These are phyloP conservation scores for Megalurothrips usitatus DNA, from an alignment of 2,888 invertebrate species.

Conservation along the genomic window DNA sequence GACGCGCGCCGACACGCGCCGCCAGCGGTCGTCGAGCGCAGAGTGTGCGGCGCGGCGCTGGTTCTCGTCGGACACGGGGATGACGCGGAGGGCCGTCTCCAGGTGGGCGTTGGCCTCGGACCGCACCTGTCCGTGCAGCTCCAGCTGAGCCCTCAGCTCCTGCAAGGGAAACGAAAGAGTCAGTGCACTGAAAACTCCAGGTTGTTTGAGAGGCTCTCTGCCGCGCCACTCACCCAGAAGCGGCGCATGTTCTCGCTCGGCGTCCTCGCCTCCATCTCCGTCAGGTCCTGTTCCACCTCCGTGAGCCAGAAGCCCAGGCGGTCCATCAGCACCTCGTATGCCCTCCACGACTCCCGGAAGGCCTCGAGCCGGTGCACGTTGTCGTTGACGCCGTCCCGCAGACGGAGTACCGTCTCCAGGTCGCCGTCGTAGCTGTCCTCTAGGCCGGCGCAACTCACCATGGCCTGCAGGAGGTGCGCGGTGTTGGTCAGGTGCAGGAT, in stretches of 20 bases:
- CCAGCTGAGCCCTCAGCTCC: constrained; percentile 82
- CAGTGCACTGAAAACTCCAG: constrained; percentile 28
- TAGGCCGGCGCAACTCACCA: constrained; percentile 69
- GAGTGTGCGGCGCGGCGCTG: constrained; percentile 51
- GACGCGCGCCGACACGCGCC: constrained; percentile 36
- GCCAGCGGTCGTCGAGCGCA: constrained; percentile 31
- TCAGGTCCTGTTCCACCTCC: constrained; percentile 65
- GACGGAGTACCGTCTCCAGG: constrained; percentile 63
- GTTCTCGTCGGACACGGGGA: constrained; percentile 81
- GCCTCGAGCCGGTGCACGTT: constrained; percentile 66
- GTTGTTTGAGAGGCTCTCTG: constrained; percentile 27
- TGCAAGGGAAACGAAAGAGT: constrained; percentile 39
- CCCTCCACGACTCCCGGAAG: constrained; percentile 73
- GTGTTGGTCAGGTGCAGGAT: constrained; percentile 67
- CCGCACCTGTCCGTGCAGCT: constrained; percentile 72
- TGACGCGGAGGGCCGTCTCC: constrained; percentile 70
- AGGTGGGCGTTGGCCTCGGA: constrained; percentile 68
- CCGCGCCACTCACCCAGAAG: constrained; percentile 61
- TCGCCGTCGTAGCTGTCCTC: constrained; percentile 69
- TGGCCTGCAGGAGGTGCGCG: constrained; percentile 66
- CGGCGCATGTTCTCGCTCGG: constrained; percentile 69
- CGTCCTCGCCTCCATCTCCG: constrained; percentile 57
- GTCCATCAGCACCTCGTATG: constrained; percentile 67
- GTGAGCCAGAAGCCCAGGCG: constrained; percentile 73
- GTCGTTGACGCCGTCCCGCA: constrained; percentile 71